These are phyloP conservation scores for Drosophila bifasciata DNA, from an alignment of 1,140 invertebrate species.

Conservation along the genomic window DNA sequence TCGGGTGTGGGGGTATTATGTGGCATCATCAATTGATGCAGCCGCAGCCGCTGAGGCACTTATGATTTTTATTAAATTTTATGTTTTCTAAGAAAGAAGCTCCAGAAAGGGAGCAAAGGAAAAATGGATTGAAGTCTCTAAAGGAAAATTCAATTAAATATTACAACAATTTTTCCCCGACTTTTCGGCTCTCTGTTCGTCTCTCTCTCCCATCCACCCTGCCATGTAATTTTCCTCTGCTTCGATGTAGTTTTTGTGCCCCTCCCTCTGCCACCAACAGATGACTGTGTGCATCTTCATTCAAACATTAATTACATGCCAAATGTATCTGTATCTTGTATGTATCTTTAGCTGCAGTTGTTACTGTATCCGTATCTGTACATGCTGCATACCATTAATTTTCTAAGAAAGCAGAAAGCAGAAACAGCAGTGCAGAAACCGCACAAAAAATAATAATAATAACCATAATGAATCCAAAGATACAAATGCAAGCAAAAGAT, in stretches of 20 bases:
- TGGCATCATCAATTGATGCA: conserved; percentile 45
- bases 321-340: conserved; percentile 60
- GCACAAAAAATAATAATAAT: conserved; percentile 61
- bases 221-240: not conserved
- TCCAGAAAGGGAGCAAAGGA: conserved; percentile 18
- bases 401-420: conserved; percentile 61
- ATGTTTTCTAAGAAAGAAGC: conserved; percentile 66
- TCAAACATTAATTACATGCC: conserved; percentile 71
- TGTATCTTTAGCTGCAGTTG: conserved; percentile 12
- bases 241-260: conserved; percentile 59
- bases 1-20: not conserved
- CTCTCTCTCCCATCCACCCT: conserved; percentile 1
- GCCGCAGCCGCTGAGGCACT: conserved; percentile 45
- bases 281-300: conserved; percentile 37
- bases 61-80: conserved; percentile 77
- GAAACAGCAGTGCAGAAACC: conserved; percentile 26
- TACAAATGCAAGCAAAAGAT: conserved; percentile 28
- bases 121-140: conserved; percentile 61
- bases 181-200: too few species aligned
- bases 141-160: conserved; percentile 78
- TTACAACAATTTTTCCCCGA: conserved; percentile 67
- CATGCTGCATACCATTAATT: conserved; percentile 82
- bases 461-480: conserved; percentile 69
- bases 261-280: not conserved
- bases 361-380: conserved; percentile 38